Percentiles rank a stretch among this genome's conserved stretches.
Evolutionary conservation across 2,797 vertebrate genomes (phyloP).

Genomic region (Thripadectes ignobilis): DNA sequence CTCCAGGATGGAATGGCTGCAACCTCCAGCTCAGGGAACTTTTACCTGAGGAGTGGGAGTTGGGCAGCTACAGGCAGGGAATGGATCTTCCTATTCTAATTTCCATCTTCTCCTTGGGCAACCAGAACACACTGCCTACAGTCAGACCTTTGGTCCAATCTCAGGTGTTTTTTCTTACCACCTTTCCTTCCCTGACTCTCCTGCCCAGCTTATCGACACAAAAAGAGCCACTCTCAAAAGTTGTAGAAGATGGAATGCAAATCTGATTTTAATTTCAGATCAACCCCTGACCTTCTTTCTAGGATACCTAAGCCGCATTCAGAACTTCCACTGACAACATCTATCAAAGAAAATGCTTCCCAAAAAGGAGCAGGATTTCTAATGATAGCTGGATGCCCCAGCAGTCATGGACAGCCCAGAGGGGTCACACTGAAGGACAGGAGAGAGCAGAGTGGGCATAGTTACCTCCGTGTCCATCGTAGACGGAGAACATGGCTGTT

Average conservation of each 20-base stretch:
- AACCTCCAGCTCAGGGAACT: background rate
- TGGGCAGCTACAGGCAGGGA: background rate
- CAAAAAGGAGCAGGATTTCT: background rate
- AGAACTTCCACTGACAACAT: background rate
- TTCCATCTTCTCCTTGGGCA: background rate
- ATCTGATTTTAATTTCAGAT: background rate
- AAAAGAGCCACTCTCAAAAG: background rate
- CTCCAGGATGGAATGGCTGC: background rate
- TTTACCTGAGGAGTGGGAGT: background rate
- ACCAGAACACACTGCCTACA: background rate
- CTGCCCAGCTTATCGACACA: background rate
- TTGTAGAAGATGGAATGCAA: background rate
- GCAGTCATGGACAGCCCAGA: background rate
- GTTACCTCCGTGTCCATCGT: constrained; percentile 97
- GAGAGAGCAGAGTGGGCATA: background rate
- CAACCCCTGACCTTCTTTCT: background rate
- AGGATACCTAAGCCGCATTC: background rate
- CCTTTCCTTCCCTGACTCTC: background rate
- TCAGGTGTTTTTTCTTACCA: background rate
- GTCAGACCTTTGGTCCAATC: background rate
- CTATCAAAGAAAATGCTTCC: background rate
- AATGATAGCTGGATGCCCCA: background rate
- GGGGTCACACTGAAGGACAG: background rate
- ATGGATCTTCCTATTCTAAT: background rate
- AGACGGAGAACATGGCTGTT: constrained; percentile 97